Conservation (phyloP, 2,797 vertebrate species). For the Arnoldichthys spilopterus region DNA sequence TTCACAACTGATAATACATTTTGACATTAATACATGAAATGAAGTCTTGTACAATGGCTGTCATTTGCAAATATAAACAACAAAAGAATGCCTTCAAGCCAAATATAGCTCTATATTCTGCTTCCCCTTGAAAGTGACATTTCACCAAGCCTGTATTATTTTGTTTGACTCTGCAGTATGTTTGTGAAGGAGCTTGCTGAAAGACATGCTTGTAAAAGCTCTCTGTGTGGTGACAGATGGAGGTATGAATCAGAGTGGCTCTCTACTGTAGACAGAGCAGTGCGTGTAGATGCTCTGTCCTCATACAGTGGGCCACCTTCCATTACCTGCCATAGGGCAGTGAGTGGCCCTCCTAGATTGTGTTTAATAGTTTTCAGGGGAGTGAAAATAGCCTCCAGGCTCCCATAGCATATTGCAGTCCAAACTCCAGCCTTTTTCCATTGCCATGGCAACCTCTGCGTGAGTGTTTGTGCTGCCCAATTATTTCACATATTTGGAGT, state of each 20-base stretch:
- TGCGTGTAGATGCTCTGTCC: slow-evolving; percentile 29
- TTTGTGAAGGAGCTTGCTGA: slow-evolving; percentile 24
- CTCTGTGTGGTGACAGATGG: slow-evolving; percentile 28
- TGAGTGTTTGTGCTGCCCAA: slow-evolving; percentile 57
- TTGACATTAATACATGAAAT: neutral
- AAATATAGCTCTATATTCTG: neutral
- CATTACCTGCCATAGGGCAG: slow-evolving; percentile 53
- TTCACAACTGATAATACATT: neutral
- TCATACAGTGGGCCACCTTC: slow-evolving; percentile 50
- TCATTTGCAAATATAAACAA: neutral
- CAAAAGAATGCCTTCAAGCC: neutral
- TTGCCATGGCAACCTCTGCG: slow-evolving; percentile 63
- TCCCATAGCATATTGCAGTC: slow-evolving; percentile 61
- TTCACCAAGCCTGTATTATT: slow-evolving; percentile 21
- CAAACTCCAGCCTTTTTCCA: slow-evolving; percentile 63
- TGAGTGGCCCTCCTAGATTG: slow-evolving; percentile 57
- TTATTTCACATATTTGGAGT: slow-evolving; percentile 60
- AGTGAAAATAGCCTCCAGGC: slow-evolving; percentile 62
- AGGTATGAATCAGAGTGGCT: slow-evolving; percentile 32
- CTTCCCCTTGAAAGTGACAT: neutral
- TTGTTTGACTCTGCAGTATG: slow-evolving; percentile 13
- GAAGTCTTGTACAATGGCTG: neutral
- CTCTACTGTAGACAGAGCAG: slow-evolving; percentile 15
- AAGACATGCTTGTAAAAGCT: slow-evolving; percentile 38
- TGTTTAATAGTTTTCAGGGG: slow-evolving; percentile 63